phyloP scores from a whole-genome alignment of 1,140 invertebrate species.

The Drosophila bocqueti region DNA sequence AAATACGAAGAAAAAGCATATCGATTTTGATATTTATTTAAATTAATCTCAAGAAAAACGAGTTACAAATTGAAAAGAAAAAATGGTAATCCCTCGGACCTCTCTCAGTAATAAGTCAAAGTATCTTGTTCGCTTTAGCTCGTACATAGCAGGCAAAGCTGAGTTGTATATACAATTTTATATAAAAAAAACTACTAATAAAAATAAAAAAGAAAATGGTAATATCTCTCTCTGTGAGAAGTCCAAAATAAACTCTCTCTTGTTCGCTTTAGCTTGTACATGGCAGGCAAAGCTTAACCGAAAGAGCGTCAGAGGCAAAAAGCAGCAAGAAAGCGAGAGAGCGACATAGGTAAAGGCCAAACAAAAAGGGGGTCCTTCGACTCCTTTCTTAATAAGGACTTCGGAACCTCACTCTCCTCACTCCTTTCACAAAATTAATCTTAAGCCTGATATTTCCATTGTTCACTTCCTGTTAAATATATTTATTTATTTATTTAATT shows the following conservation, averaged over 20 bases:
- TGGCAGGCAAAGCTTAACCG: too few species aligned
- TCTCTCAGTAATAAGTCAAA: neutral
- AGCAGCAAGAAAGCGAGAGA: neutral
- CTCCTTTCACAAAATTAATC: neutral
- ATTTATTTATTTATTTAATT: slow-evolving; percentile 59
- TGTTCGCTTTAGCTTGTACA: neutral
- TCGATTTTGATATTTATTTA: neutral
- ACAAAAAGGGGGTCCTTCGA: neutral
- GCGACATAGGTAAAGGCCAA: neutral
- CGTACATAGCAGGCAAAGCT: too few species aligned
- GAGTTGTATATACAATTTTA: too few species aligned
- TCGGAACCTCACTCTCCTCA: neutral
- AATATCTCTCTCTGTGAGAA: neutral
- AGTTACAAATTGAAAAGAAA: neutral
- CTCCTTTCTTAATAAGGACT: too few species aligned
- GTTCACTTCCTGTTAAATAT: neutral
- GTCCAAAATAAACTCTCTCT: neutral
- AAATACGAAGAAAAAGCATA: neutral
- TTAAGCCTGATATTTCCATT: neutral
- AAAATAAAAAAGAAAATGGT: neutral
- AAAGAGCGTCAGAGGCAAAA: too few species aligned
- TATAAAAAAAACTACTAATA: neutral
- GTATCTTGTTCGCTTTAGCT: neutral
- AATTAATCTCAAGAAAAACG: neutral
- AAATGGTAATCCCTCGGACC: neutral